Conservation (phyloP, 2,797 vertebrate species). For the Carcharodon carcharias region DNA sequence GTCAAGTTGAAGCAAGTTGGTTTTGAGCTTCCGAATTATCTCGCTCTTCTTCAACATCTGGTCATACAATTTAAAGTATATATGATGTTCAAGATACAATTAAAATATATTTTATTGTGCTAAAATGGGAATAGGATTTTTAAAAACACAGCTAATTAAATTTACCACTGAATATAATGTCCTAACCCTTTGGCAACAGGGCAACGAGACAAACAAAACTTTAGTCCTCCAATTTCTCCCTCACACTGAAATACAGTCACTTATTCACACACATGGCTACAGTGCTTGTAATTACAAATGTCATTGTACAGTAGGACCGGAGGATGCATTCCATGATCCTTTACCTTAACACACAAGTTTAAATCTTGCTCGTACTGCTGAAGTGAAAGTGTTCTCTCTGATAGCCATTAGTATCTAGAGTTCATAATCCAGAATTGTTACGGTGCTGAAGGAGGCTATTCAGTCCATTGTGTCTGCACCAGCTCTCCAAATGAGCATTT, state of each 20-base stretch:
- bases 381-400: background rate
- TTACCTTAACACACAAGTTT: background rate
- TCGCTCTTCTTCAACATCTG: slow-evolving; percentile 63
- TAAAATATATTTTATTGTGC: background rate
- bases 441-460: too few species aligned
- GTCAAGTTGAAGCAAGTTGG: slow-evolving; percentile 51
- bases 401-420: background rate
- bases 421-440: too few species aligned
- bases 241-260: background rate
- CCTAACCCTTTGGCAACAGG: background rate
- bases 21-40: slow-evolving; percentile 57
- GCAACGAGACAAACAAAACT: background rate
- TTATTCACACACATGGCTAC: background rate
- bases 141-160: background rate
- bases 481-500: too few species aligned
- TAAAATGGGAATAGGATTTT: background rate
- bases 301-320: background rate
- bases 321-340: background rate
- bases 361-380: background rate
- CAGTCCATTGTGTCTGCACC: too few species aligned
- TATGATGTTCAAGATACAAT: background rate
- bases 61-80: background rate
- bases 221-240: slow-evolving; percentile 3
- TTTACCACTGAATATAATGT: background rate
- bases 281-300: background rate